Conservation (phyloP, 1,140 invertebrate species). For the Drosophila elegans region DNA sequence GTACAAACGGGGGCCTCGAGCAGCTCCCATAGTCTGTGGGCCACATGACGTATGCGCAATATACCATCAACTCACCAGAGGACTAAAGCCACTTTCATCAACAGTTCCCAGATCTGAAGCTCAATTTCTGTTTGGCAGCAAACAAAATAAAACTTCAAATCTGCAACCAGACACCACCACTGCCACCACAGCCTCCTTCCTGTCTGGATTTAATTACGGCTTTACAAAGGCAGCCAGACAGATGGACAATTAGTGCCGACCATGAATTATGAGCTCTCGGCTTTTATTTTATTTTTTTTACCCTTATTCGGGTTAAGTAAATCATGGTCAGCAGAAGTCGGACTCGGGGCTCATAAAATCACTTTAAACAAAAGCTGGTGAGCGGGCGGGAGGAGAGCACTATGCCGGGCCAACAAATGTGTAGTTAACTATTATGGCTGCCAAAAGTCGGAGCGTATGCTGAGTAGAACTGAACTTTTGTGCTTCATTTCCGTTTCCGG, state of each 20-base stretch:
- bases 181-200: neutral
- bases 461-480: constrained; percentile 46
- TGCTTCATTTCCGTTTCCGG: constrained; percentile 59
- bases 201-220: constrained; percentile 45
- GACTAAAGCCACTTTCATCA: constrained; percentile 54
- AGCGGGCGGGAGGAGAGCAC: neutral
- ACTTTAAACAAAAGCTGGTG: constrained; percentile 38
- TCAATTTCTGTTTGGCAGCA: constrained; percentile 20
- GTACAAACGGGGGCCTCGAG: neutral
- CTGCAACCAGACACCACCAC: constrained; percentile 5
- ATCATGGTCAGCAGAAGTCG: constrained; percentile 48
- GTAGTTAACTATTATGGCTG: constrained; percentile 57
- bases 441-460: constrained; percentile 30
- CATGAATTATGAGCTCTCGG: constrained; percentile 46
- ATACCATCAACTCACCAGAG: constrained; percentile 19
- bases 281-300: constrained; percentile 24
- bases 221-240: constrained; percentile 31
- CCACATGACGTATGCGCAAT: constrained; percentile 54
- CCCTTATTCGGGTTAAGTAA: constrained; percentile 36
- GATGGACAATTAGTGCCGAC: constrained; percentile 50
- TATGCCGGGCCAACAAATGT: constrained; percentile 33
- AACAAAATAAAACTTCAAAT: constrained; percentile 28
- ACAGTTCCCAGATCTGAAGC: constrained; percentile 8
- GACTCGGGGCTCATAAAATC: constrained; percentile 43
- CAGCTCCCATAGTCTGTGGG: neutral